A percentile compares a stretch with the other conserved stretches of the same genome.
Evolutionary conservation across 1,140 invertebrate species (phyloP).

Genomic region (Heliothis subflexa): DNA sequence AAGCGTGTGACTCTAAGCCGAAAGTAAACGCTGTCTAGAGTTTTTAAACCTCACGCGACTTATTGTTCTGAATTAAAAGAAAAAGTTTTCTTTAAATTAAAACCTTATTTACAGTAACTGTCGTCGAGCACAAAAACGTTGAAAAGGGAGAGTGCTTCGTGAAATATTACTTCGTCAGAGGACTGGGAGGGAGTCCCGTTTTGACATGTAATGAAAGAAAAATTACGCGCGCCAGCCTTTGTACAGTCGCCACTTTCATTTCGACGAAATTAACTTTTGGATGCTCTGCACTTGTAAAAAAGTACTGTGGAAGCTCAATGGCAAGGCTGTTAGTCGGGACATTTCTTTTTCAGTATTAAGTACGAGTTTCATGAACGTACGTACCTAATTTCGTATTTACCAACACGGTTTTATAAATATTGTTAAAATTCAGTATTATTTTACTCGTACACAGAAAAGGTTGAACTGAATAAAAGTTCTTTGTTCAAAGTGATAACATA

Average conservation of each 20-base stretch:
- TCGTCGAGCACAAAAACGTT: conserved; percentile 48
- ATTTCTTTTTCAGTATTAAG: background rate
- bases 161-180: conserved; percentile 58
- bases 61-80: conserved; percentile 52
- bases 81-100: conserved; percentile 60
- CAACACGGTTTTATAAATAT: too few relatives aligned
- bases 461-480: background rate
- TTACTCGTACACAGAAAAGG: too few relatives aligned
- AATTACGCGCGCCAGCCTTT: conserved; percentile 58
- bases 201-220: conserved; percentile 63
- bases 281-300: conserved; percentile 35
- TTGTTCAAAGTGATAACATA: background rate
- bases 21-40: background rate
- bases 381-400: too few relatives aligned
- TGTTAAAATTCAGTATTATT: too few relatives aligned
- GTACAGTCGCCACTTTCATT: conserved; percentile 58
- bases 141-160: conserved; percentile 56
- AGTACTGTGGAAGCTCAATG: conserved; percentile 32
- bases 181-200: conserved; percentile 38
- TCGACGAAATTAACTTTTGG: conserved; percentile 74
- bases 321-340: background rate
- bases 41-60: background rate
- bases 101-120: conserved; percentile 55
- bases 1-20: conserved; percentile 5
- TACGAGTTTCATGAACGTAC: background rate